Evolutionary conservation across 2,888 invertebrate genomes (phyloP).

Genomic region (Macropis europaea): DNA sequence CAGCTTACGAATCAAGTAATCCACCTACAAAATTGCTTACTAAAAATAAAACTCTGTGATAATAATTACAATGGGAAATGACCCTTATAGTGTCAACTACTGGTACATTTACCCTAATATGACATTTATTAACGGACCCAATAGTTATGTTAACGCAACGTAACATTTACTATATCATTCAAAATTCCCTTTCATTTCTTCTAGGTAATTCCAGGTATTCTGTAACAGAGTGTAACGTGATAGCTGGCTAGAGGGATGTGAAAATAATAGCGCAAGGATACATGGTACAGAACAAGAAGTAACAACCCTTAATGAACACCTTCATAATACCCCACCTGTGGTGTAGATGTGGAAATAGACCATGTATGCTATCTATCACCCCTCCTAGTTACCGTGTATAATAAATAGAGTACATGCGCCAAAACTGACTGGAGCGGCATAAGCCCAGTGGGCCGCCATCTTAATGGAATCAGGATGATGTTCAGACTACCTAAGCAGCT

Average conservation of each 20-base stretch:
- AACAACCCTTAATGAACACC: conserved; percentile 62
- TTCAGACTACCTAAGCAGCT: conserved; percentile 53
- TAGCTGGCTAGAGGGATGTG: not conserved
- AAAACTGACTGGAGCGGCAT: conserved; percentile 22
- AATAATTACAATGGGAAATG: no score
- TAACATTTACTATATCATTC: no score
- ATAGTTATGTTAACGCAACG: conserved; percentile 2
- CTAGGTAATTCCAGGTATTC: no score
- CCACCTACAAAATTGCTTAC: no score
- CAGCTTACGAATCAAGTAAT: no score
- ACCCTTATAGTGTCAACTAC: no score
- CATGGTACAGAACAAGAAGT: conserved; percentile 30
- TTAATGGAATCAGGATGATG: conserved; percentile 63
- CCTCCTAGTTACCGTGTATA: conserved; percentile 59
- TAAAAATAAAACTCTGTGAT: no score
- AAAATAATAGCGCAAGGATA: conserved; percentile 3
- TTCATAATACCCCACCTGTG: conserved; percentile 47
- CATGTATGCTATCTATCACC: conserved; percentile 63
- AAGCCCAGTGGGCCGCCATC: conserved; percentile 45
- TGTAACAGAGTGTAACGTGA: not conserved
- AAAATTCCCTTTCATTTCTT: no score
- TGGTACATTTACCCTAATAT: no score
- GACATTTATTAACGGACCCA: no score
- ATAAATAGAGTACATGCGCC: conserved; percentile 60
- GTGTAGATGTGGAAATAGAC: conserved; percentile 42